Conservation (phyloP, 1,140 invertebrate genomes). For the Episyrphus balteatus region DNA sequence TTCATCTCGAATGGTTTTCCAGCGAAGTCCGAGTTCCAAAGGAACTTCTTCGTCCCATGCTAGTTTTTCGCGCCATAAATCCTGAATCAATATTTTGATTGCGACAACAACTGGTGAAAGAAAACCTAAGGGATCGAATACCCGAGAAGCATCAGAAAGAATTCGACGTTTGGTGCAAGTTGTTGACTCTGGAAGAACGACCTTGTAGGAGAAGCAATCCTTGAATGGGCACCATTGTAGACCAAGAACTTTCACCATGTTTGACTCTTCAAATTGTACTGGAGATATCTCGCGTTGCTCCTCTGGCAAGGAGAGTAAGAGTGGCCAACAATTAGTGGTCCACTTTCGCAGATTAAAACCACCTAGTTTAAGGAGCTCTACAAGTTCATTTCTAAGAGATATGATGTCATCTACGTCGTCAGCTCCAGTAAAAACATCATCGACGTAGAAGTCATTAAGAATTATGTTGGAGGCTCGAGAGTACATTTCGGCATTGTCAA, state of each 20-base stretch:
- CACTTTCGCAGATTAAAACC: slow-evolving; percentile 36
- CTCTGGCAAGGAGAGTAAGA: not conserved
- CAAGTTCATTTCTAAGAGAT: slow-evolving; percentile 4
- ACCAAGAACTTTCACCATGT: slow-evolving; percentile 29
- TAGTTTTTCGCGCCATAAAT: slow-evolving; percentile 32
- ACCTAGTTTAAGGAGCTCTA: slow-evolving; percentile 12
- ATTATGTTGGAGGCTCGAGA: slow-evolving; percentile 15
- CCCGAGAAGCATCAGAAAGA: slow-evolving; percentile 22
- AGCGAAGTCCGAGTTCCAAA: slow-evolving; percentile 6
- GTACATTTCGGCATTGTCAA: slow-evolving; percentile 16
- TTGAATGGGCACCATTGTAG: slow-evolving; percentile 20
- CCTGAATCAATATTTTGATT: slow-evolving; percentile 33
- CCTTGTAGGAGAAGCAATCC: slow-evolving; percentile 16
- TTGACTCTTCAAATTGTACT: too few species aligned
- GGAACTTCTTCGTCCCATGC: slow-evolving; percentile 25
- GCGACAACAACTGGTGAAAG: slow-evolving; percentile 22
- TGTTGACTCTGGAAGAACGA: too few species aligned
- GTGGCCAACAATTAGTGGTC: slow-evolving; percentile 27
- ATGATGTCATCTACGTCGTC: slow-evolving; percentile 11
- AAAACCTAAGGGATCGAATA: slow-evolving; percentile 38
- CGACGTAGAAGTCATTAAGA: slow-evolving; percentile 31
- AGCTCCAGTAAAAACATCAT: slow-evolving; percentile 29
- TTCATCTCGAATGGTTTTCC: slow-evolving; percentile 9
- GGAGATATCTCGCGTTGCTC: too few species aligned
- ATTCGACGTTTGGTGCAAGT: slow-evolving; percentile 20